A percentile compares a stretch with the other conserved stretches of the same genome.
Evolutionary conservation across 2,797 vertebrate species (phyloP).

Genomic region (Sternotherus odoratus): DNA sequence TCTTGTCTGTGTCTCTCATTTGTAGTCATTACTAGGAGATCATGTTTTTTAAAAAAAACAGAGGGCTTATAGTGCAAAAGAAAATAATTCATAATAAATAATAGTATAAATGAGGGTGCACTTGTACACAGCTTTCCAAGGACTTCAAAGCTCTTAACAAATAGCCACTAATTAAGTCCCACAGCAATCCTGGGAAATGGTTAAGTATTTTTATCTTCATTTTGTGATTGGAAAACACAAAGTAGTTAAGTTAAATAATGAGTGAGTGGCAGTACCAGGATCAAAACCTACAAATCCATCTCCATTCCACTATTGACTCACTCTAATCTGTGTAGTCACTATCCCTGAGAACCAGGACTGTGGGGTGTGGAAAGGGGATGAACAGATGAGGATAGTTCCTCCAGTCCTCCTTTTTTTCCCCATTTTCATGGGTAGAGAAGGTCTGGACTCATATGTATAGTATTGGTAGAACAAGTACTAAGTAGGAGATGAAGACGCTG

Average conservation of each 20-base stretch:
- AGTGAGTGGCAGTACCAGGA: constrained; percentile 2
- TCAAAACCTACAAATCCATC: constrained; percentile 53
- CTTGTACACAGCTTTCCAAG: constrained; percentile 38
- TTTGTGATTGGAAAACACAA: neutral
- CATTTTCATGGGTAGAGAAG: neutral
- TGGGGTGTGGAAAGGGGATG: too few species aligned
- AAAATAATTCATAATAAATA: constrained; percentile 41
- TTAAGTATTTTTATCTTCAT: constrained; percentile 28
- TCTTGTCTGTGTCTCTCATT: neutral
- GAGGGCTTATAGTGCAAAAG: neutral
- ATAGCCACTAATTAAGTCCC: constrained; percentile 28
- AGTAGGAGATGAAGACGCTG: neutral
- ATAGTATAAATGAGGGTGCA: neutral
- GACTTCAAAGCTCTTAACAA: constrained; percentile 23
- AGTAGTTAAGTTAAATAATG: constrained; percentile 37
- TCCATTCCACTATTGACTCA: too few species aligned
- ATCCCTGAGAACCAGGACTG: neutral
- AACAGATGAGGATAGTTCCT: too few species aligned
- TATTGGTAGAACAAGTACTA: neutral
- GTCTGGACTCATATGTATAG: neutral
- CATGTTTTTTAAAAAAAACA: constrained; percentile 9
- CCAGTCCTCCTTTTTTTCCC: neutral
- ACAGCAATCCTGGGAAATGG: neutral
- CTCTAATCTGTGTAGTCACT: constrained; percentile 7
- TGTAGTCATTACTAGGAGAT: constrained; percentile 12